These are phyloP conservation scores for Cromileptes altivelis DNA, from an alignment of 2,113 vertebrate genomes.

Conservation along the genomic window DNA sequence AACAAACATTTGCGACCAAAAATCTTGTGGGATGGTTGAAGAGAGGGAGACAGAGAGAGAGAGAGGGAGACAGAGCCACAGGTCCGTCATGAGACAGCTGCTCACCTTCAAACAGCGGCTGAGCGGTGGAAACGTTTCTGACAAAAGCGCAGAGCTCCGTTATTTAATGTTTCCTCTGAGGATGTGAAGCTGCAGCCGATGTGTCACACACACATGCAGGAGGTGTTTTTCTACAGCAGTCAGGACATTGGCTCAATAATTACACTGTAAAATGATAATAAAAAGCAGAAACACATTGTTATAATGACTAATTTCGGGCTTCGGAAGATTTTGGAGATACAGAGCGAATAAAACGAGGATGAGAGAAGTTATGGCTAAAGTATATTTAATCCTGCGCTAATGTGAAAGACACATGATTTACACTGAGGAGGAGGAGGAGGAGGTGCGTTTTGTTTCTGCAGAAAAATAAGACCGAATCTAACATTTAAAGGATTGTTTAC, in stretches of 20 bases:
- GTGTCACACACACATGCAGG: not conserved
- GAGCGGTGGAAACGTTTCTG: not conserved
- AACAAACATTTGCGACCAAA: constrained; percentile 78
- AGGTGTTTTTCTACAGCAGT: not conserved
- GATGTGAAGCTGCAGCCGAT: not conserved
- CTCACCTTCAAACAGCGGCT: constrained; percentile 45
- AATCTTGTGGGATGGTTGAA: constrained; percentile 69
- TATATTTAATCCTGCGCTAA: not conserved
- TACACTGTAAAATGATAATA: not conserved
- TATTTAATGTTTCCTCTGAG: constrained; percentile 32
- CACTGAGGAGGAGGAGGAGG: not conserved
- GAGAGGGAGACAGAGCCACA: constrained; percentile 15
- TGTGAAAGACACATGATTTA: not conserved
- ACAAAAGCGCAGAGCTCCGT: not conserved
- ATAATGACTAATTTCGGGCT: not conserved
- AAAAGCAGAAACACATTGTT: not conserved
- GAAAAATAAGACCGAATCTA: too few relatives aligned
- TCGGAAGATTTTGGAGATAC: not conserved
- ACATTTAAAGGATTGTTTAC: not conserved
- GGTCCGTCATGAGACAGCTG: constrained; percentile 71
- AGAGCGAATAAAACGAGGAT: not conserved
- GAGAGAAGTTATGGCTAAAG: not conserved
- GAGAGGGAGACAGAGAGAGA: constrained; percentile 13
- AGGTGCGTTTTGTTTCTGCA: not conserved
- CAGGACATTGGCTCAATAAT: not conserved